These are phyloP conservation scores for Deilephila porcellus DNA, from an alignment of 2,888 invertebrate species.

Conservation along the genomic window DNA sequence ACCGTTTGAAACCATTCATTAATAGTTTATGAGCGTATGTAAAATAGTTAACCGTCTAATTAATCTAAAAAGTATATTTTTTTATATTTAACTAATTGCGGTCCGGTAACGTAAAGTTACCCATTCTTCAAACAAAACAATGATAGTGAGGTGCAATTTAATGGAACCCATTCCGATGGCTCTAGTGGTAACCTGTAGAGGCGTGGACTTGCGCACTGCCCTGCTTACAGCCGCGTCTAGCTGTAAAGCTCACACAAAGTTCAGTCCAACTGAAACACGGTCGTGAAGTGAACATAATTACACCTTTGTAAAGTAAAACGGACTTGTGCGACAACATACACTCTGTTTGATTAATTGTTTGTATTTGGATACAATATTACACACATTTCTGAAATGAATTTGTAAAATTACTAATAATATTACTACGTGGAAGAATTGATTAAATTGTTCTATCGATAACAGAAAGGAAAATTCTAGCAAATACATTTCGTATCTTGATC, in stretches of 20 bases:
- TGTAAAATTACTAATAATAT: no score
- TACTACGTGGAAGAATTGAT: no score
- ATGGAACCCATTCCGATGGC: not conserved
- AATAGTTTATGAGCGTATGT: no score
- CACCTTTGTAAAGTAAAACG: not conserved
- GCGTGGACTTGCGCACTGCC: constrained; percentile 11
- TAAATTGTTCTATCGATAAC: no score
- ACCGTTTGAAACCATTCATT: not conserved
- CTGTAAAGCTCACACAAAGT: not conserved
- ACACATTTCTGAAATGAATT: no score
- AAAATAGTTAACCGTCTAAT: not conserved
- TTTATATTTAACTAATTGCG: no score
- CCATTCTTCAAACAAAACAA: not conserved
- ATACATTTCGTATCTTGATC: no score
- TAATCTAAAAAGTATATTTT: not conserved
- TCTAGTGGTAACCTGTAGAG: constrained; percentile 12
- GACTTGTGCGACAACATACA: not conserved
- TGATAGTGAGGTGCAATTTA: not conserved
- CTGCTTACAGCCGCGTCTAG: not conserved
- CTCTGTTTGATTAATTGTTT: no score
- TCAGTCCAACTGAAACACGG: not conserved
- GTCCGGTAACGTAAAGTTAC: no score
- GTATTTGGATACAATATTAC: no score
- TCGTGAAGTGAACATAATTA: not conserved
- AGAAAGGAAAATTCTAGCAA: no score